Evolutionary conservation across 1,140 invertebrate species (phyloP), one percentile per base, ranked within the genome.

Genomic region (Ceratosolen fusciceps): DNA sequence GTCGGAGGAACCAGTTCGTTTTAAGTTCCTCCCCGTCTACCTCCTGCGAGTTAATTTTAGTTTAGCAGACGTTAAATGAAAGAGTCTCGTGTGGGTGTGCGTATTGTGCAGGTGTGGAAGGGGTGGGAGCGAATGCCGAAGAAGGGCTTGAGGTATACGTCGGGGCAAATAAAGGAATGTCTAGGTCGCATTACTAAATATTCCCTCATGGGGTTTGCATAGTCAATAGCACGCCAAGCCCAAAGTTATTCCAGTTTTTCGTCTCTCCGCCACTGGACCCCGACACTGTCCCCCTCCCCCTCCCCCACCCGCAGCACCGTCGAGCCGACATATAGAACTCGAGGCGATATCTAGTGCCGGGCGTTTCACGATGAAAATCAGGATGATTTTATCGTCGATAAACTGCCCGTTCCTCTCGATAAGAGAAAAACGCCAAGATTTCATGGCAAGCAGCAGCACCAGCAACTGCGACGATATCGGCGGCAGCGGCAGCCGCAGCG

Each of bases 211-310:
- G 24, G 14, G 0, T 29, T 0, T 43, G 24, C 54, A 47, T 73
- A 73, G 71, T 26, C 39, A 8, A 29, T 52, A 16, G 56, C n/a
- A 19, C n/a, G 72, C 54, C 74, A 29, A 75, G 74, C 74, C 74
- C 60, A 67, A 62, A 75, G 74, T 68, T 70, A 77, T 77, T 77
- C 75, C 67, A 77, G 75, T 77, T 77, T 77, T 77, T 77, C 67
- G 37, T 54, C 37, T 56, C 73, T 24, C 58, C 49, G 1, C 56
- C 31, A 37, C 74, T 56, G n/a, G 24, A 60, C 39, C 34, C 4
- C 60, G 19, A 21, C 26, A 0, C 21, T n/a, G n/a, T n/a, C 19
- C 58, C 49, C 8, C 56, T 60, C 37, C 74, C 39, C 34, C 16
- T 43, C 39, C 34, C 4, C 60, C 34, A 21, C 26, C 7, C 21